Conservation (phyloP, 2,113 vertebrate species). For the Poecilia latipinna region DNA sequence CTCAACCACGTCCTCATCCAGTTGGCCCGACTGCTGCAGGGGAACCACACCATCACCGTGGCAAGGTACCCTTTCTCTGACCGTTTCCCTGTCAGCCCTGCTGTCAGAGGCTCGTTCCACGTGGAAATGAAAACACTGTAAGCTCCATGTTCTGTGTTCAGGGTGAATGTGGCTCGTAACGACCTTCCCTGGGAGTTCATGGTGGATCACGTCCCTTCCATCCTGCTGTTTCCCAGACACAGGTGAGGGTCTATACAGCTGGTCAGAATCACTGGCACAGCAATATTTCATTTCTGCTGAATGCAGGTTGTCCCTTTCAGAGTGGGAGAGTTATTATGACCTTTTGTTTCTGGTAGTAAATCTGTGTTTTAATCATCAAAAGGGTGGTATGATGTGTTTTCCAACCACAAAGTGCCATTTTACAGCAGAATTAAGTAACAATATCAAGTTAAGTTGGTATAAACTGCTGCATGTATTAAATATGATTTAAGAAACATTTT, state of each 20-base stretch:
- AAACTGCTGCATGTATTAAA: too few species aligned
- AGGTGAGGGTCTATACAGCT: conserved; percentile 79
- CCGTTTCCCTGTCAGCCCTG: background rate
- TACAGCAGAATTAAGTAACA: too few species aligned
- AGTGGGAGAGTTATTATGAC: background rate
- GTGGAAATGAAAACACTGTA: background rate
- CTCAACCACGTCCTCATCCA: conserved; percentile 94
- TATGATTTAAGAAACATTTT: too few species aligned
- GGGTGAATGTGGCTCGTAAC: conserved; percentile 92
- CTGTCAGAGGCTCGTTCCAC: background rate
- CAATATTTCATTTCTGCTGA: background rate
- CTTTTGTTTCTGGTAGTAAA: background rate
- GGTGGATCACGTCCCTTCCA: conserved; percentile 91
- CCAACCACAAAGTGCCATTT: too few species aligned
- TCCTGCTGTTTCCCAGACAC: conserved; percentile 91
- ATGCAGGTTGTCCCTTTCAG: background rate
- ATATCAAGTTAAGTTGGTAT: too few species aligned
- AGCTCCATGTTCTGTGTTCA: conserved; percentile 45
- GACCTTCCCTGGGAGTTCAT: conserved; percentile 99
- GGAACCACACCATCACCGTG: conserved; percentile 82
- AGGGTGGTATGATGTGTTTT: too few species aligned
- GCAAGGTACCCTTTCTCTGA: conserved; percentile 81
- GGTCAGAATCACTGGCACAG: background rate
- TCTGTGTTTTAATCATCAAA: background rate
- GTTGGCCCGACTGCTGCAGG: conserved; percentile 87